Conservation (phyloP, 1,140 invertebrate genomes). For the Adoxophyes honmai region DNA sequence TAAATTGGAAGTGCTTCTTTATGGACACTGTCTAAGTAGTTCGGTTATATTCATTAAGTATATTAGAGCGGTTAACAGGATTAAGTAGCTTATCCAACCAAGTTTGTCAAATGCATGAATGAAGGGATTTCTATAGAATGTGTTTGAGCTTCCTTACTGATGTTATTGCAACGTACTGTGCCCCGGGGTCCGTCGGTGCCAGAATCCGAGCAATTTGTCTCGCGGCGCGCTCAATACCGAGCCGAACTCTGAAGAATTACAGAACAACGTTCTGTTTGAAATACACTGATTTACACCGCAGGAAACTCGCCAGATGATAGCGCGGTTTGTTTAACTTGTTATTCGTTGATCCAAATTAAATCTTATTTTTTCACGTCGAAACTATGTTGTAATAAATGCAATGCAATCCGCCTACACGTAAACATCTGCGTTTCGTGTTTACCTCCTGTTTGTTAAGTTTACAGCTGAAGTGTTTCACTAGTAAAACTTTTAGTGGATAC, state of each 20-base stretch:
- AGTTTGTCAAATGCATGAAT: no score
- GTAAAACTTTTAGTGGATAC: not conserved
- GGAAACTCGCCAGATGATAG: slow-evolving; percentile 1
- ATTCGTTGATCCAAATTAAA: not conserved
- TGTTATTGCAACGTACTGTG: not conserved
- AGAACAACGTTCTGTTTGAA: slow-evolving; percentile 3
- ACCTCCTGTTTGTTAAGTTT: not conserved
- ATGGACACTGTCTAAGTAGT: no score
- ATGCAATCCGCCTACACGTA: slow-evolving; percentile 8
- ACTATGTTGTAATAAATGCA: not conserved
- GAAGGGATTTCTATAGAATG: no score
- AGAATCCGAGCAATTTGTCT: slow-evolving; percentile 2
- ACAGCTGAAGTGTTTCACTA: not conserved
- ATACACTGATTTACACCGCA: slow-evolving; percentile 4
- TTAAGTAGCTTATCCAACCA: no score
- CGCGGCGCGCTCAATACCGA: not conserved
- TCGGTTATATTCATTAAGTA: no score
- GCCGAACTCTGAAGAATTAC: not conserved
- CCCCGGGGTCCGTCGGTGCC: not conserved
- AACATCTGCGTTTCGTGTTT: slow-evolving; percentile 1
- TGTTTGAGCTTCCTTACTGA: not conserved
- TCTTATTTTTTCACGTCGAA: slow-evolving; percentile 1
- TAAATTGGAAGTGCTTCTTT: slow-evolving; percentile 8
- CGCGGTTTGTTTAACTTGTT: not conserved
- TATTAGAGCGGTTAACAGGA: no score